Evolutionary conservation across 2,113 vertebrate species (phyloP), one percentile per base, ranked within the genome.

Genomic region (Prionailurus viverrinus): DNA sequence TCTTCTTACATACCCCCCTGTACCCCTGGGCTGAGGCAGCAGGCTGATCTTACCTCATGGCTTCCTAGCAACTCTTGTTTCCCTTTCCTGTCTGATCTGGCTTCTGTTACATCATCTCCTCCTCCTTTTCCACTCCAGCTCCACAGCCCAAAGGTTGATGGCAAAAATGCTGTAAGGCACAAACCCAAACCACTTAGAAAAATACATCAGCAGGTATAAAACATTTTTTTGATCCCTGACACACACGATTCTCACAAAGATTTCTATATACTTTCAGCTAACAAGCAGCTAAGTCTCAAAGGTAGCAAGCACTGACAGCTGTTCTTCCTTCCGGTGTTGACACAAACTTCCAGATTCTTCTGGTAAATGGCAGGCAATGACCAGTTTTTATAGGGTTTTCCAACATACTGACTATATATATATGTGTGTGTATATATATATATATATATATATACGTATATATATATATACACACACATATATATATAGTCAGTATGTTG

Each of bases 101-200:
- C 51, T 63, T 39, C 41, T 71, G 15, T 78, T 86, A 53, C 10
- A n/a, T 39, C 21, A 13, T 1, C 19, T 65, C 69, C 80, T 69
- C 23, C 41, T 33, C 33, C 39, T 66, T 66, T 53, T n/a, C 58
- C 31, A 29, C 27, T 74, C 69, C 66, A 86, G 58, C 29, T 58
- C 55, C n/a, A 66, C 13, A 68, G 12, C 45, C 19, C 1, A 6
- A 78, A 89, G 36, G 53, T 2, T 36, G 33, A 39, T 92, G 80
- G 71, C 36, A 9, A 33, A 84, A 81, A 91, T 25, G 19, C 74
- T 65, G 7, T n/a, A 36, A 25, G 23, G 4, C 19, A 88, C 39
- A 96, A 87, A 91, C n/a, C 48, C 53, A 93, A 89, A 89, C 58
- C 25, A 69, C 33, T 87, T 55, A 90, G 78, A 81, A 76, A 87